Conservation (phyloP, 2,113 vertebrate genomes). For the Myotis yumanensis region DNA sequence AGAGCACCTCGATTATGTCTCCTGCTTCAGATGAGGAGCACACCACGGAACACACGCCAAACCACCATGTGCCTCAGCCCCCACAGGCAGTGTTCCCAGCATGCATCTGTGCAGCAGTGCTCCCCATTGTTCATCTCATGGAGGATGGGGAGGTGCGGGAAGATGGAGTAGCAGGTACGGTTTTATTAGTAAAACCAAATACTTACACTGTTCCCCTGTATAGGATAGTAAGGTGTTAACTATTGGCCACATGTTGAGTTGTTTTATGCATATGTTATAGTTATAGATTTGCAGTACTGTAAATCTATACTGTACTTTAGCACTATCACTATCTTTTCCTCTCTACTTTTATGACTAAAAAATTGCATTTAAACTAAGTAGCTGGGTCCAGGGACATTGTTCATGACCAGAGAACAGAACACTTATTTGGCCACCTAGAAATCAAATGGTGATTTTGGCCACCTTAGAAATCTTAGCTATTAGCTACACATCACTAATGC, state of each 20-base stretch:
- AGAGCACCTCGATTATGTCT: neutral
- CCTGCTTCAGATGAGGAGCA: slow-evolving; percentile 92
- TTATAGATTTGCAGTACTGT: neutral
- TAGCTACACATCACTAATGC: neutral
- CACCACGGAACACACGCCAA: slow-evolving; percentile 95
- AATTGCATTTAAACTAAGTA: neutral
- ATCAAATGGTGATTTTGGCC: neutral
- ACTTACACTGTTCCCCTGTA: neutral
- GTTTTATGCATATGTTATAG: neutral
- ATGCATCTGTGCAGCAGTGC: slow-evolving; percentile 97
- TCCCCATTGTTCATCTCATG: slow-evolving; percentile 98
- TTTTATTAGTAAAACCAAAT: neutral
- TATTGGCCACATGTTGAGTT: neutral
- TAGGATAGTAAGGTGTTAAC: neutral
- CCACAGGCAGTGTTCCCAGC: slow-evolving; percentile 98
- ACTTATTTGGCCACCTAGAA: neutral
- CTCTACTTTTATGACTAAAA: neutral
- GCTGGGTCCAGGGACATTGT: neutral
- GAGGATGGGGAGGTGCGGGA: slow-evolving; percentile 98
- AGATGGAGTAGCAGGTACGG: slow-evolving; percentile 95
- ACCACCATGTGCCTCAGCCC: slow-evolving; percentile 95
- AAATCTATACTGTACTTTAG: neutral
- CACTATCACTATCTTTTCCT: neutral
- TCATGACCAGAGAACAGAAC: neutral
- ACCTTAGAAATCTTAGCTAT: slow-evolving; percentile 10